These are phyloP conservation scores for Lithobates pipiens DNA, from an alignment of 2,797 vertebrate species.

Conservation along the genomic window DNA sequence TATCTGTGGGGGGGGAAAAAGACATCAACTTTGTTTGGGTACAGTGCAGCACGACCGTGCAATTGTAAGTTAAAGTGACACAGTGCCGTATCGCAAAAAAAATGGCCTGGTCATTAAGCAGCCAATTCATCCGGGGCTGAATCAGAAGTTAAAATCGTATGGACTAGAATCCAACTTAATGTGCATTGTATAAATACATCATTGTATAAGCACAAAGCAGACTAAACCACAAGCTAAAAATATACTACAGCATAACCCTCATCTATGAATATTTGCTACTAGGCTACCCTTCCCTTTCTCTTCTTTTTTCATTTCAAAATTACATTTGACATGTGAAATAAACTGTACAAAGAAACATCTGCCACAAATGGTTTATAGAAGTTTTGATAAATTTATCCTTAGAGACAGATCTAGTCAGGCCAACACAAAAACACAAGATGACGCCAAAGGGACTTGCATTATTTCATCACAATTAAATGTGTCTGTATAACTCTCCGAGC, in stretches of 20 bases:
- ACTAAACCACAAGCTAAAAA: slow-evolving; percentile 64
- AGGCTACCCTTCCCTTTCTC: slow-evolving; percentile 58
- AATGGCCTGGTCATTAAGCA: too few species aligned
- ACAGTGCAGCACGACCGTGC: too few species aligned
- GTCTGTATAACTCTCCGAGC: slow-evolving; percentile 42
- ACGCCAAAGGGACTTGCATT: slow-evolving; percentile 57
- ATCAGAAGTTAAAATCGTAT: background rate
- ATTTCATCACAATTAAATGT: slow-evolving; percentile 54
- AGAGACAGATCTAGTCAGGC: slow-evolving; percentile 65
- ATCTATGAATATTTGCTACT: slow-evolving; percentile 60
- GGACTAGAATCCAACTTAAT: background rate
- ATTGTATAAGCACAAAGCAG: slow-evolving; percentile 74
- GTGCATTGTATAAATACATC: slow-evolving; percentile 71
- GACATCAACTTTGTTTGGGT: too few species aligned
- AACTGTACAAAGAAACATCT: slow-evolving; percentile 65
- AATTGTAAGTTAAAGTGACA: too few species aligned
- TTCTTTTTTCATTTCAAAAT: slow-evolving; percentile 61
- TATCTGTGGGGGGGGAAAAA: too few species aligned
- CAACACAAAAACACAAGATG: slow-evolving; percentile 63
- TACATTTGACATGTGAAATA: slow-evolving; percentile 68
- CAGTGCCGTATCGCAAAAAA: too few species aligned
- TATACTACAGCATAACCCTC: slow-evolving; percentile 66
- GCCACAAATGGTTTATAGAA: slow-evolving; percentile 70
- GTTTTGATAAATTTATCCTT: slow-evolving; percentile 69
- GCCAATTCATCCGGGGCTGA: too few species aligned